A percentile compares a stretch with the other conserved stretches of the same genome.
phyloP scores from a whole-genome alignment of 2,113 vertebrate genomes.

The Lepus timidus region DNA sequence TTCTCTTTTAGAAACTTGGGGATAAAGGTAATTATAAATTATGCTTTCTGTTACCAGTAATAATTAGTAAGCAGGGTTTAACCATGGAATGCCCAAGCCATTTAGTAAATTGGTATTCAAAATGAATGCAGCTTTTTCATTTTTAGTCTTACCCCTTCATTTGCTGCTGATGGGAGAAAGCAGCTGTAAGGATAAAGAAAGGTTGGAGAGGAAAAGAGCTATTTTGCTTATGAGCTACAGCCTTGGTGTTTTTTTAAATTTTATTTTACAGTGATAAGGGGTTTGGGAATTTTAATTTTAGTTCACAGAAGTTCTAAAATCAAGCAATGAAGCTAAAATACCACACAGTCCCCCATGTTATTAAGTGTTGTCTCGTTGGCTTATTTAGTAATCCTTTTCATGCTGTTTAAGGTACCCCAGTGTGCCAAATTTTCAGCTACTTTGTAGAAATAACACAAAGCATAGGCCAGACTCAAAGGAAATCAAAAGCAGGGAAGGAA shows the following conservation, averaged over 20 bases:
- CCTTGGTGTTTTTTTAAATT: neutral
- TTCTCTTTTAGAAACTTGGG: constrained; percentile 56
- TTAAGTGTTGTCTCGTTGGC: constrained; percentile 64
- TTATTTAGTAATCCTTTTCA: constrained; percentile 67
- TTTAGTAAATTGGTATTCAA: constrained; percentile 72
- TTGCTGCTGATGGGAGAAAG: constrained; percentile 36
- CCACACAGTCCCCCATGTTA: constrained; percentile 53
- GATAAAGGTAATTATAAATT: constrained; percentile 70
- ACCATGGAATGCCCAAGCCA: constrained; percentile 19
- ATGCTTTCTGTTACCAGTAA: constrained; percentile 59
- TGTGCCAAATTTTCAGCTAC: constrained; percentile 60
- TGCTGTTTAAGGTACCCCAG: constrained; percentile 27
- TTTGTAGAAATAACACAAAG: constrained; percentile 67
- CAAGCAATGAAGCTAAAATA: constrained; percentile 67
- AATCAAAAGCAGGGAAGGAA: constrained; percentile 61
- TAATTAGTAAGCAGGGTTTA: constrained; percentile 75
- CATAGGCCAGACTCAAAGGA: constrained; percentile 57
- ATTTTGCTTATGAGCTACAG: constrained; percentile 67
- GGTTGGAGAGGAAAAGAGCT: constrained; percentile 41
- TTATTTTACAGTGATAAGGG: constrained; percentile 37
- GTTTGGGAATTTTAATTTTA: constrained; percentile 75
- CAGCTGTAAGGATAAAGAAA: constrained; percentile 60
- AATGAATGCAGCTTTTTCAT: constrained; percentile 75
- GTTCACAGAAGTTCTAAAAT: constrained; percentile 75
- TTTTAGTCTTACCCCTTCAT: constrained; percentile 44